These are phyloP conservation scores for Corapipo altera DNA, from an alignment of 2,113 vertebrate species.

Conservation along the genomic window DNA sequence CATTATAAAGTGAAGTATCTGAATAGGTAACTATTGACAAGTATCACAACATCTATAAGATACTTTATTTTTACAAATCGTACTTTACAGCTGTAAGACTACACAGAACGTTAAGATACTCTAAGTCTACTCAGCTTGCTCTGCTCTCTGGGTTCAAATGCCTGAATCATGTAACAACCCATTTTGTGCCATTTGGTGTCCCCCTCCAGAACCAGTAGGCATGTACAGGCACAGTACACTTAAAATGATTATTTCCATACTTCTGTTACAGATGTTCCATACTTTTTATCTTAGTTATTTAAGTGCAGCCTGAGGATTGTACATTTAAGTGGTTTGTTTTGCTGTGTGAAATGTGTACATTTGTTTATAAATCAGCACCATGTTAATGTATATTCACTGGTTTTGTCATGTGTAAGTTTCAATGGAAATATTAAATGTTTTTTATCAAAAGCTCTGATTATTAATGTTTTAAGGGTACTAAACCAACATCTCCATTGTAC, in stretches of 20 bases:
- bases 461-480: not conserved
- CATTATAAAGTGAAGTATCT: not conserved
- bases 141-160: not conserved
- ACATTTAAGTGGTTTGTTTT: constrained; percentile 13
- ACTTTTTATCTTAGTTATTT: not conserved
- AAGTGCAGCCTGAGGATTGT: not conserved
- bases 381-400: not conserved
- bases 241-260: not conserved
- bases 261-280: not conserved
- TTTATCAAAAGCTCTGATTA: not conserved
- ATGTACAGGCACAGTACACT: not conserved
- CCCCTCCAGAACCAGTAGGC: fast-evolving
- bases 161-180: fast-evolving
- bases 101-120: not conserved
- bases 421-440: constrained; percentile 4
- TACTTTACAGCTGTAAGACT: not conserved
- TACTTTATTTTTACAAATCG: not conserved
- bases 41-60: not conserved
- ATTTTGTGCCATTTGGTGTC: not conserved
- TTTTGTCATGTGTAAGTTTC: not conserved
- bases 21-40: not conserved
- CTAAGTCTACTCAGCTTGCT: not conserved
- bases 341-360: constrained; percentile 64
- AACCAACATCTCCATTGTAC: fast-evolving
- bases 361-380: constrained; percentile 56